Percentiles rank a stretch among this genome's conserved stretches.
Evolutionary conservation across 2,888 invertebrate species (phyloP).

Genomic region (Amphipoea lucens): DNA sequence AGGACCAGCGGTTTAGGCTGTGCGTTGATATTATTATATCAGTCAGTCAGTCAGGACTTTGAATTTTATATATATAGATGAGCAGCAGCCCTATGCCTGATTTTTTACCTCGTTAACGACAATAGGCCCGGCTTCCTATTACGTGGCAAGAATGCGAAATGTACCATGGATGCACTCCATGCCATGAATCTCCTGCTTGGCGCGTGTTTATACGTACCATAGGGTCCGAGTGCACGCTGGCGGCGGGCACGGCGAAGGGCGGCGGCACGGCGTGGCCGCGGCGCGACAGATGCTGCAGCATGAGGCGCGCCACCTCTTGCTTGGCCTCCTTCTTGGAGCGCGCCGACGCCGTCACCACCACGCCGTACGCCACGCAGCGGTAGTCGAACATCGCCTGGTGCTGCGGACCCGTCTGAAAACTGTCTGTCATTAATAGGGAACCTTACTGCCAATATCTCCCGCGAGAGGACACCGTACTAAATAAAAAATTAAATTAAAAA

Average conservation of each 20-base stretch:
- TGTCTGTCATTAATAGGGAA: neutral
- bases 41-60: no score
- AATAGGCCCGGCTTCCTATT: neutral
- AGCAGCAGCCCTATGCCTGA: neutral
- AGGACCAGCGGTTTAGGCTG: no score
- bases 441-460: neutral
- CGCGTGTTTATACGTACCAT: slow-evolving; percentile 1
- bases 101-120: neutral
- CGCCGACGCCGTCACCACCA: slow-evolving; percentile 81
- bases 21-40: no score
- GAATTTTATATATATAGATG: neutral
- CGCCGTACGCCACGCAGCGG: slow-evolving; percentile 82
- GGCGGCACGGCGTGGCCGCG: slow-evolving; percentile 77
- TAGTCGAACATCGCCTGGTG: slow-evolving; percentile 85
- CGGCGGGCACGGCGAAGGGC: slow-evolving; percentile 65
- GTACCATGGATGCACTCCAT: neutral
- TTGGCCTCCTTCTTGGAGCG: slow-evolving; percentile 91
- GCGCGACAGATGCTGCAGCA: slow-evolving; percentile 82
- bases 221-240: slow-evolving; percentile 31
- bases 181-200: neutral
- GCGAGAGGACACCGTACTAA: neutral
- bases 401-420: slow-evolving; percentile 81
- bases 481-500: neutral
- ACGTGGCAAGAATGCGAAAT: neutral
- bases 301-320: slow-evolving; percentile 88